Conservation (phyloP, 2,113 vertebrate species). For the Semnornis frantzii region DNA sequence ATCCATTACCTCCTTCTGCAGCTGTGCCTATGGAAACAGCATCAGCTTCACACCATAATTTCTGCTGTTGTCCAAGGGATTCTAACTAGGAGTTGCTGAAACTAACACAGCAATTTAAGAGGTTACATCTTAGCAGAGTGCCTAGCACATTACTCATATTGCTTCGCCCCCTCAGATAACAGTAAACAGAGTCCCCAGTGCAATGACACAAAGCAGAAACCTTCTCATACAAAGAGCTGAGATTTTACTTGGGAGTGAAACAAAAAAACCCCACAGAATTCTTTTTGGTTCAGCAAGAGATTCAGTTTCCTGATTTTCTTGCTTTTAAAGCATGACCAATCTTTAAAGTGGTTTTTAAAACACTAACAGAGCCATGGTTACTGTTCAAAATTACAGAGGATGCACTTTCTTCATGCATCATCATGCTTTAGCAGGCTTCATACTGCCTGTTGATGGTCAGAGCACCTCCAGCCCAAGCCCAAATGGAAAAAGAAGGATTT, state of each 20-base stretch:
- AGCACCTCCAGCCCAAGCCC: background rate
- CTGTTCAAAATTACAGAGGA: background rate
- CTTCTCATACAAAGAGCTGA: background rate
- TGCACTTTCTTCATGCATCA: background rate
- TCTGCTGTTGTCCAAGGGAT: background rate
- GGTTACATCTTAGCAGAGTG: background rate
- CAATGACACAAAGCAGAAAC: background rate
- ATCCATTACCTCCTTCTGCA: background rate
- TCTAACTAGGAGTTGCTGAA: background rate
- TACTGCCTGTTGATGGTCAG: background rate
- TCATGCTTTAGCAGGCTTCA: background rate
- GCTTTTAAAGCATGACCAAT: background rate
- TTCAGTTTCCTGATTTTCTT: background rate
- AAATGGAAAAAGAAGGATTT: background rate
- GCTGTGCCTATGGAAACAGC: background rate
- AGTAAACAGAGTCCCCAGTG: background rate
- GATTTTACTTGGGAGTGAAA: background rate
- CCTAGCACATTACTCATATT: background rate
- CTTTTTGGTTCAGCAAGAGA: background rate
- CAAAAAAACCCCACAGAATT: background rate
- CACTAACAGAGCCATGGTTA: background rate
- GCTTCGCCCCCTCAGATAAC: background rate
- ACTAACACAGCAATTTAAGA: background rate
- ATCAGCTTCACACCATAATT: background rate
- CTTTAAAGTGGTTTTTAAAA: background rate